Evolutionary conservation across 2,888 invertebrate genomes (phyloP).

Genomic region (Chironomus riparius): DNA sequence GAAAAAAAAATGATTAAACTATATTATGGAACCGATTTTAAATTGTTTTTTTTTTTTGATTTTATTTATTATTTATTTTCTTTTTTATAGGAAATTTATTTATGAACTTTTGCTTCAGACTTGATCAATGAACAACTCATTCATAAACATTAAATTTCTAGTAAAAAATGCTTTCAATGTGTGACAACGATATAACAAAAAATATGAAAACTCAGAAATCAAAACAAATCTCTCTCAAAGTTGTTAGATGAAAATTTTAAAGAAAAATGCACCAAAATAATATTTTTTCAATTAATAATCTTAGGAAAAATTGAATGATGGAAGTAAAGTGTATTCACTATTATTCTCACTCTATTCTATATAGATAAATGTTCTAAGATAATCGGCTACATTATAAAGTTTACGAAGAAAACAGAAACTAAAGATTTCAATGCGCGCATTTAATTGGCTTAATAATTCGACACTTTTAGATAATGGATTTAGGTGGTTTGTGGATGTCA

Average conservation of each 20-base stretch:
- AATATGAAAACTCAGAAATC: neutral
- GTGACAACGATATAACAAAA: neutral
- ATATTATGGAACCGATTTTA: neutral
- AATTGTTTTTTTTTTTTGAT: neutral
- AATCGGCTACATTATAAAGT: no score
- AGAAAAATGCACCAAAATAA: neutral
- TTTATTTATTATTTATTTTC: neutral
- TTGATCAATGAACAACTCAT: neutral
- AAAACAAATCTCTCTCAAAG: no score
- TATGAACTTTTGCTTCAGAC: neutral
- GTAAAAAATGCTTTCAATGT: neutral
- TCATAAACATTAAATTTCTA: neutral
- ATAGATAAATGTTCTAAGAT: no score
- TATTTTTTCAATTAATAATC: neutral
- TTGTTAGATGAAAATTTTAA: neutral
- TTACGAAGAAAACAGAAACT: no score
- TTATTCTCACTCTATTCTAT: no score
- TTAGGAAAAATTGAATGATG: neutral
- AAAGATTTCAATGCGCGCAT: no score
- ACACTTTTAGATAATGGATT: no score
- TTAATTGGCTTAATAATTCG: no score
- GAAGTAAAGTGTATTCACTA: neutral
- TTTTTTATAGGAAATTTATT: neutral
- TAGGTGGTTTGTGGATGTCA: no score
- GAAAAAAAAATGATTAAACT: neutral